These are phyloP conservation scores for Polypedilum pembai DNA, from an alignment of 1,140 invertebrate genomes.

Conservation along the genomic window DNA sequence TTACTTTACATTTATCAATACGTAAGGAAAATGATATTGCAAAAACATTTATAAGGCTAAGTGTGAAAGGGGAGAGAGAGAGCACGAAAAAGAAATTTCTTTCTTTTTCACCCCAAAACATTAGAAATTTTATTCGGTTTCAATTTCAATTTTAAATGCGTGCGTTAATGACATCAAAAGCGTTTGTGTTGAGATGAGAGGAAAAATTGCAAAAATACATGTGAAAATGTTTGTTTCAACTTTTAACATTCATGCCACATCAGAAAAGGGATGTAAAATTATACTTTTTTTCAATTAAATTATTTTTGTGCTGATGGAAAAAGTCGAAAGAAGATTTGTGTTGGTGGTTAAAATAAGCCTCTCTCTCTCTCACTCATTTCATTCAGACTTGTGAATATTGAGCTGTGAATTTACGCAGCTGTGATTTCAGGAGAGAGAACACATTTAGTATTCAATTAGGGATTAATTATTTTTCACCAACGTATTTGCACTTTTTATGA, in stretches of 20 bases:
- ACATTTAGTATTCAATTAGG: conserved; percentile 24
- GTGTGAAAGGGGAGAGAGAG: background rate
- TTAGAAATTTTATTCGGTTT: background rate
- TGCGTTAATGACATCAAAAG: conserved; percentile 12
- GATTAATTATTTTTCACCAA: conserved; percentile 21
- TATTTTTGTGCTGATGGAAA: background rate
- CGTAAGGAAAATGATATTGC: background rate
- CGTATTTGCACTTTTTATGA: background rate
- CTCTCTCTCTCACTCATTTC: background rate
- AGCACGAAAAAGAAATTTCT: background rate
- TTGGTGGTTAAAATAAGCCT: background rate
- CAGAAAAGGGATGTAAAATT: background rate
- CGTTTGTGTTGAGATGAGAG: background rate
- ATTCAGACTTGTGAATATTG: background rate
- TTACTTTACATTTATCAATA: conserved; percentile 19
- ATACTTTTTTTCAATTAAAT: background rate
- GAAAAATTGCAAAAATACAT: conserved; percentile 19
- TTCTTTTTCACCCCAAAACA: background rate
- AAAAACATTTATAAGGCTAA: background rate
- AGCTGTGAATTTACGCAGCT: conserved; percentile 24
- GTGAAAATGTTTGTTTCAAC: background rate
- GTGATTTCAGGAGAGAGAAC: background rate
- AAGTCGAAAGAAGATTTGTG: conserved; percentile 17
- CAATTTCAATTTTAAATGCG: conserved; percentile 9
- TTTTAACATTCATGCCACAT: background rate